These are phyloP conservation scores for Ceyx cyanopectus DNA, from an alignment of 2,113 vertebrate species.

Conservation along the genomic window DNA sequence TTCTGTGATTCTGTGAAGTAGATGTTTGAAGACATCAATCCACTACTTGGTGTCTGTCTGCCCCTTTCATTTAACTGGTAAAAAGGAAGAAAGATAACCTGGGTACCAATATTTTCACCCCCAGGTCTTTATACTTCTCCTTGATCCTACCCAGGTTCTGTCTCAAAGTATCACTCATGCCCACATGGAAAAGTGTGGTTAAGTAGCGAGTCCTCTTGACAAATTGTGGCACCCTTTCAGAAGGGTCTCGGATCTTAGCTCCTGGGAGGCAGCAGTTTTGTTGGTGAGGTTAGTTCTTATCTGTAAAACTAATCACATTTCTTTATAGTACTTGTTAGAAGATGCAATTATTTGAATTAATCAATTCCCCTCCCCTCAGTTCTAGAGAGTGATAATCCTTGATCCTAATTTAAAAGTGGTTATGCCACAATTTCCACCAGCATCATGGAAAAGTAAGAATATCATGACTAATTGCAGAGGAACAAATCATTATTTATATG, in stretches of 20 bases:
- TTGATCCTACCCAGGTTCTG: not conserved
- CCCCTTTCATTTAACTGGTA: not conserved
- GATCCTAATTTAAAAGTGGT: constrained; percentile 39
- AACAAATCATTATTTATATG: not conserved
- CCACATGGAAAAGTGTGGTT: not conserved
- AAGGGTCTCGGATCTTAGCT: too few relatives aligned
- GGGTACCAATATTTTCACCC: not conserved
- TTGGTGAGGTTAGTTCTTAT: not conserved
- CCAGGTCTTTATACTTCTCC: not conserved
- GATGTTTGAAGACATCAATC: too few relatives aligned
- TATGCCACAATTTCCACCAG: constrained; percentile 22
- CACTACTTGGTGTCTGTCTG: too few relatives aligned
- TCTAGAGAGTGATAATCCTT: constrained; percentile 1
- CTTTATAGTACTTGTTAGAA: constrained; percentile 7
- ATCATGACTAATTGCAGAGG: not conserved
- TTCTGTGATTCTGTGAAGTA: too few relatives aligned
- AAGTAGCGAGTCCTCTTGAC: not conserved
- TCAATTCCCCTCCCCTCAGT: not conserved
- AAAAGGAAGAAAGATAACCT: not conserved
- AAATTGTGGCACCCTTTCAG: too few relatives aligned
- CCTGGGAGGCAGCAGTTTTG: not conserved
- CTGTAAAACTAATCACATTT: not conserved
- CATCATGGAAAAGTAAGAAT: not conserved
- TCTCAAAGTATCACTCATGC: not conserved
- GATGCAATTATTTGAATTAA: constrained; percentile 10